Evolutionary conservation across 1,140 invertebrate genomes (phyloP), one percentile per base, ranked within the genome.

Genomic region (Aphidius ervi): DNA sequence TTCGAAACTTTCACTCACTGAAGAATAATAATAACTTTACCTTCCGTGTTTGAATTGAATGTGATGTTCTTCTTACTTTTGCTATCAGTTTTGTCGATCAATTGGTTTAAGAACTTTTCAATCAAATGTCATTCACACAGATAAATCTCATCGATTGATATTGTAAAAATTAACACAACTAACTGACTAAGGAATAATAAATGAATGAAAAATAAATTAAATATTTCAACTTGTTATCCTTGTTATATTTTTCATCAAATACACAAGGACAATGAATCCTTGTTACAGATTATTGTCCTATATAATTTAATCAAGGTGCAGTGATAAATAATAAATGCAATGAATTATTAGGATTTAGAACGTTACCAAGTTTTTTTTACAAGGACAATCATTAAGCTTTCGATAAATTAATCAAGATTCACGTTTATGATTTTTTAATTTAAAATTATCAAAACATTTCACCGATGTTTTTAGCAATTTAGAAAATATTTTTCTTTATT

Each of bases 221-320:
- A 31, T 31, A 31, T 31, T 31, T 31, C 2, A 31, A 31, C 23
- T 31, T 31, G 23, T 31, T 31, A 31, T 31, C 23, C 23, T 31
- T 31, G 23, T 31, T 31, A 31, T 31, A 31, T 3, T 31, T 31
- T 31, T 31, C 31, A 23, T 39, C 49, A 23, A 39, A 4, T 7
- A 49, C 16, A 41, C 70, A 74, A 74, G 73, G 74, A 73, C 71
- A 67, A 63, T 57, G 63, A 68, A 76, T 74, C 72, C 74, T 76
- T 72, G 72, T 72, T 72, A 74, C 69, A 62, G 40, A 74, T 75
- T 75, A 39, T 69, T 69, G 74, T 72, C 67, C 68, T 71, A 69
- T 49, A 56, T 56, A 20, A 58, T 41, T 37, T n/a, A 47, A 39
- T 39, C 49, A 9, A 61, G 61, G 70, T 62, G 67, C 62, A 54